A percentile compares a stretch with the other conserved stretches of the same genome.
Evolutionary conservation across 2,797 vertebrate genomes (phyloP).

Genomic region (Kryptolebias ocellatus): DNA sequence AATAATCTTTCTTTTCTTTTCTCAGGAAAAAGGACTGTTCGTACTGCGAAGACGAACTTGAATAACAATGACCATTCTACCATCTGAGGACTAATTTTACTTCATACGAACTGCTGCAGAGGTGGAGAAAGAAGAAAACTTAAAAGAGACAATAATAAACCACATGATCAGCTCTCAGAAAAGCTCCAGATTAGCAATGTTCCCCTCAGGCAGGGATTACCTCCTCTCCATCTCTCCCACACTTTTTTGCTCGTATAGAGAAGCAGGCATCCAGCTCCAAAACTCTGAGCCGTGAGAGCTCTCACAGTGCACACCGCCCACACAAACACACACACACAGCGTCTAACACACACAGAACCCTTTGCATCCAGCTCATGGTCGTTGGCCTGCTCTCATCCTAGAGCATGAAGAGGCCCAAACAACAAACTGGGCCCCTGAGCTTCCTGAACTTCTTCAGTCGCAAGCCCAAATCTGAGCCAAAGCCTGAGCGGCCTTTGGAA

Average conservation of each 20-base stretch:
- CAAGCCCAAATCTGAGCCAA: constrained; percentile 81
- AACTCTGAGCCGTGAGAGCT: constrained; percentile 63
- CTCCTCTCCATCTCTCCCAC: constrained; percentile 63
- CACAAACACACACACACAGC: constrained; percentile 16
- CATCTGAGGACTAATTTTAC: constrained; percentile 43
- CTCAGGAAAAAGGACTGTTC: constrained; percentile 30
- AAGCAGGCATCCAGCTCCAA: constrained; percentile 49
- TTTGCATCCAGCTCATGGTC: constrained; percentile 72
- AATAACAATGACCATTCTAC: constrained; percentile 27
- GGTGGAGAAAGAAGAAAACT: constrained; percentile 43
- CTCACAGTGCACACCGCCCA: constrained; percentile 25
- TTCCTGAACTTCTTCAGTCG: constrained; percentile 85
- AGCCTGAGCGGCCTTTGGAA: constrained; percentile 66
- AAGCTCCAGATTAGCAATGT: constrained; percentile 66
- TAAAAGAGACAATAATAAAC: constrained; percentile 42
- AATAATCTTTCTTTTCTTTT: constrained; percentile 28
- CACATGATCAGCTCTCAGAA: constrained; percentile 52
- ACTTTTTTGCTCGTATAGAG: constrained; percentile 51
- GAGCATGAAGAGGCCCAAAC: constrained; percentile 85
- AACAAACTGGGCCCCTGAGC: constrained; percentile 78
- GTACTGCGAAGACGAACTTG: constrained; percentile 23
- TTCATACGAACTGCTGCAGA: constrained; percentile 32
- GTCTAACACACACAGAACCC: constrained; percentile 17
- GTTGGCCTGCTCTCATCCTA: constrained; percentile 63
- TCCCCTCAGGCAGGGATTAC: constrained; percentile 71